Evolutionary conservation across 92 coral and sea anemone genomes (phyloP), one percentile per base, ranked within the genome.

Genomic region (Zoanthus solanderi): DNA sequence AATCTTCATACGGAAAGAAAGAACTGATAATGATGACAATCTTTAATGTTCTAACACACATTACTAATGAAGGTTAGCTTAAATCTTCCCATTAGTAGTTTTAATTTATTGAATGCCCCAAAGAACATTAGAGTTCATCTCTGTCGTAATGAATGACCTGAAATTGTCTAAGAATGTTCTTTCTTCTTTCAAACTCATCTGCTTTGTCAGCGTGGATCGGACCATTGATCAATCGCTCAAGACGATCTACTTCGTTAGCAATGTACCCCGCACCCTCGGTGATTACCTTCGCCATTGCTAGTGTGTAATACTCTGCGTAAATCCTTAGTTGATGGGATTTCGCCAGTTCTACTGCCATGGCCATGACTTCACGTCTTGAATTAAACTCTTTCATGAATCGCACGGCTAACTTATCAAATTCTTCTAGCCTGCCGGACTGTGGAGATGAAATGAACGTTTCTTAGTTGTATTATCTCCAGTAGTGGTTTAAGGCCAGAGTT

Each of bases 191-290:
- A 31, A 97, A 88, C 85, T 95, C 99, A 82, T 97, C 99, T 5
- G 93, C 94, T 76, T 97, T 97, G 84, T 92, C 90, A 10, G 98
- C 95, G 79, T 95, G 98, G n/a, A 97, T 56, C 18, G 96, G 95
- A n/a, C 96, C 99, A 16, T 88, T 95, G 82, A 94, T 92, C n/a
- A 97, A 83, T 18, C 98, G 95, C 84, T 97, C 99, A 28, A 97
- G 78, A 47, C 99, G 92, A 69, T 94, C 94, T 47, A 97, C 84
- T 83, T 97, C 99, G 50, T 77, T 92, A 11, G 50, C 83, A 6
- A 97, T 53, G 71, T 88, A 93, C 46, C 80, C 92, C 11, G 93
- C 92, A 0, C 99, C 99, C 23, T 97, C 89, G 23, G 84, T 84
- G 9, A 92, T 75, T 16, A 97, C 87, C 57, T 92, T 92, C 16